Evolutionary conservation across 2,113 vertebrate species (phyloP).

Genomic region (Procapra przewalskii): DNA sequence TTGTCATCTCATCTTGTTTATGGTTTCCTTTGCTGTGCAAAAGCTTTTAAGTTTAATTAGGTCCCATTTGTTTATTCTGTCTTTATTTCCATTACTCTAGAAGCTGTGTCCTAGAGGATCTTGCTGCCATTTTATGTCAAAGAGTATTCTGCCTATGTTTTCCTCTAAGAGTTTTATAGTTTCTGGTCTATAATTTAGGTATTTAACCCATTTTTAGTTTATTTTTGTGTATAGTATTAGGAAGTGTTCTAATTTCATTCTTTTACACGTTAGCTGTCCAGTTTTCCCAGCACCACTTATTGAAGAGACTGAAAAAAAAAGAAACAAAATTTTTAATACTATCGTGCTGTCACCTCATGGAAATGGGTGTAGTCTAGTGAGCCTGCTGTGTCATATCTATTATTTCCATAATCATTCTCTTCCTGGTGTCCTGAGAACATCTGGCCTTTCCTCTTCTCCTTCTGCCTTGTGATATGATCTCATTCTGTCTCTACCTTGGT

Average conservation of each 20-base stretch:
- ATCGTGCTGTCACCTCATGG: neutral
- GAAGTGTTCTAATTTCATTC: neutral
- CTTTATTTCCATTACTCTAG: neutral
- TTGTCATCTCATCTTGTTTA: neutral
- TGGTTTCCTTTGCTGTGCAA: neutral
- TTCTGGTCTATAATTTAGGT: neutral
- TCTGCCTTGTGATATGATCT: neutral
- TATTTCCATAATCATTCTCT: neutral
- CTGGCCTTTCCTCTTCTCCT: neutral
- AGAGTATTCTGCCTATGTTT: neutral
- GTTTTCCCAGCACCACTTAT: neutral
- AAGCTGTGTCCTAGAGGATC: neutral
- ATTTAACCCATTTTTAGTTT: neutral
- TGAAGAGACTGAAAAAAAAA: neutral
- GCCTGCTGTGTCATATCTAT: fast-evolving
- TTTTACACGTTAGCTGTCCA: neutral
- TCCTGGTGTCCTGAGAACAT: neutral
- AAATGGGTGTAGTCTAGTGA: too few species aligned
- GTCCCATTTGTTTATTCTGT: neutral
- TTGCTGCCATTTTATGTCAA: neutral
- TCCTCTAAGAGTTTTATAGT: neutral
- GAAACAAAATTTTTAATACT: neutral
- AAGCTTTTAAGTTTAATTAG: neutral
- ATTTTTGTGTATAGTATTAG: neutral
- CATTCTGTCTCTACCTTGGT: neutral